These are phyloP conservation scores for Epizoanthus rinbou DNA, from an alignment of 92 coral and sea anemone genomes.

Conservation along the genomic window DNA sequence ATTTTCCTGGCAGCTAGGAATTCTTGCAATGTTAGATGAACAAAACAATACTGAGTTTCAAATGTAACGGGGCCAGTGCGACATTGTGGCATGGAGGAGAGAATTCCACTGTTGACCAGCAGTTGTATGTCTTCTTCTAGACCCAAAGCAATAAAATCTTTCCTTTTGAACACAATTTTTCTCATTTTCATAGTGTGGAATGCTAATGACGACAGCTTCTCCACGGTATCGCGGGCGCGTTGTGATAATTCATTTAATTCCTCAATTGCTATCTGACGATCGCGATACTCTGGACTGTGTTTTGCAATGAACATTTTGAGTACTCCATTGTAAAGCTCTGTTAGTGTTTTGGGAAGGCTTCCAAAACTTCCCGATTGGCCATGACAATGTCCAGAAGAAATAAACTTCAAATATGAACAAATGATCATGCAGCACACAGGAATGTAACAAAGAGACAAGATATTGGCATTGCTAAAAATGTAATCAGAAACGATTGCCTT, in stretches of 20 bases:
- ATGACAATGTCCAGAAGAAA: not conserved
- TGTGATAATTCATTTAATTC: not conserved
- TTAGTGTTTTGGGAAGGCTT: constrained; percentile 20
- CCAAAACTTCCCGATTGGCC: not conserved
- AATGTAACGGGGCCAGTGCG: constrained; percentile 39
- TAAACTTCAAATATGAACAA: constrained; percentile 42
- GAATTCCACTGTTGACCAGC: constrained; percentile 48
- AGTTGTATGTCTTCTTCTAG: constrained; percentile 44
- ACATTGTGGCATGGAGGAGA: constrained; percentile 22
- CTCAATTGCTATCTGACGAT: too few relatives aligned
- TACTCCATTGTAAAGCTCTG: constrained; percentile 23
- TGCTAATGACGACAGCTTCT: constrained; percentile 10
- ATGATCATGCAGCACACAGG: constrained; percentile 53
- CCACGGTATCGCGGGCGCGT: constrained; percentile 1
- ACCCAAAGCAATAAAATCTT: constrained; percentile 21
- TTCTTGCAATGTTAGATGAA: constrained; percentile 57
- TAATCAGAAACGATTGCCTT: constrained; percentile 2
- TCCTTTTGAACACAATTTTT: constrained; percentile 12
- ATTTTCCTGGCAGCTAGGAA: constrained; percentile 58
- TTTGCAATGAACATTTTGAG: constrained; percentile 20
- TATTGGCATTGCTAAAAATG: constrained; percentile 38
- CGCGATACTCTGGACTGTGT: constrained; percentile 12
- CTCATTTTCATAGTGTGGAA: not conserved
- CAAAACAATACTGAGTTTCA: constrained; percentile 40
- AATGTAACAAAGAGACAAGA: constrained; percentile 47